Evolutionary conservation across 2,797 vertebrate genomes (phyloP), one percentile per base, ranked within the genome.

Genomic region (Pogoniulus pusillus): DNA sequence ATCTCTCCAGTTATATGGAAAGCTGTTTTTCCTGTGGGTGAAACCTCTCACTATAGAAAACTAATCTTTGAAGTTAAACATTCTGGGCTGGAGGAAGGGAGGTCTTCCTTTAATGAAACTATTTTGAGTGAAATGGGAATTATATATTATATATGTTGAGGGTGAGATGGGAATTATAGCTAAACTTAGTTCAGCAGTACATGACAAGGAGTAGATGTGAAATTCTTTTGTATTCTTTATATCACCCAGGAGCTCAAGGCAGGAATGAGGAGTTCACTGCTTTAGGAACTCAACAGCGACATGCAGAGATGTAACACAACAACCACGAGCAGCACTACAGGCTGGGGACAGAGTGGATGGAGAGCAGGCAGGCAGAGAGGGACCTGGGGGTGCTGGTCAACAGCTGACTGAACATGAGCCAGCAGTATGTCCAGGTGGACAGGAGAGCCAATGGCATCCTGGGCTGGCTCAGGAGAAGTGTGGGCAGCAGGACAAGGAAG

Each of bases 41-140:
- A 91, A 93, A 57, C 15, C 65, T 51, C 62, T 59, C 70, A 39
- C 88, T 59, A 80, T 34, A 29, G 47, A 27, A 3, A 89, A 90
- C 29, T 60, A 13, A 85, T 75, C 84, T 93, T 89, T 93, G 79
- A 96, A 90, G 89, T 87, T n/a, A 78, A 87, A 75, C 59, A 75
- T 78, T 89, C 78, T 74, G 79, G 59, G 58, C 24, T 65, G 24
- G 22, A 37, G 55, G 43, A 91, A 93, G 65, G 69, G 69, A 87
- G 29, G 51, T 88, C 55, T 87, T 93, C 88, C 75, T 88, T 93
- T 80, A 93, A 80, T 37, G 0, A 80, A 91, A 47, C 30, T 91
- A 82, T 89, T 93, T 90, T 68, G 79, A 62, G 78, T 23, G 19
- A 82, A 39, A 81, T 68, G 26, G 54, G 57, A 69, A 26, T 85